Base-by-base conservation (phyloP, 2,113 vertebrate genomes). In the Corydoras sp. region DNA sequence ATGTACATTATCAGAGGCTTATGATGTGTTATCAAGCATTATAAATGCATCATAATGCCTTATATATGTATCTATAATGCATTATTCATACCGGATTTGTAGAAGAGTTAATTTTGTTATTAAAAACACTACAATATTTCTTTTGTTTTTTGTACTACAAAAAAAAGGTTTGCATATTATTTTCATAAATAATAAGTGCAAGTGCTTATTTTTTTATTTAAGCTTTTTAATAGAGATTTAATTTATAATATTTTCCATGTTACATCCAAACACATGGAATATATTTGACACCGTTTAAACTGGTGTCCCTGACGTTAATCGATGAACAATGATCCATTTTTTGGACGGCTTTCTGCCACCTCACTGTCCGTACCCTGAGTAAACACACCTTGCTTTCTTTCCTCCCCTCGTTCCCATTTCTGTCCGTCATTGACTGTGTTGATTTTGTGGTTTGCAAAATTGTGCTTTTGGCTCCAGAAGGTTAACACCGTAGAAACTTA, bases 391-490 rank as follows among this genome's bases (percentile, higher is more conserved):
- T 63, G 68, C 73, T 71, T 74, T 70, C 70, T 63, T 75, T 71
- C 69, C 58, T 58, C 50, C 58, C 51, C 49, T 5, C 43, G 53
- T 87, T 72, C 60, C n/a, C 58, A 65, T 65, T 78, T 69, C 68
- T 72, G 70, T 72, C 69, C 75, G 61, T 68, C 73, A 90, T 86
- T 10, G 88, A 87, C 89, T 89, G 89, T 94, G 93, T 94, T 93
- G 91, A 92, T 90, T 90, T 92, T 93, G 92, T 90, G 90, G 89
- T 91, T 93, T 91, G 83, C 85, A 85, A 92, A 94, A 92, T 87
- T 89, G 88, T 87, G 90, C 89, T 85, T 65, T 88, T 81, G 88
- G 90, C 90, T 92, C 90, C 87, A 83, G 65, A 72, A 74, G 84
- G 84, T 90, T 89, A 59, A 74, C 92, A 90, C 91, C 88, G 88